phyloP scores from a whole-genome alignment of 2,888 invertebrate species.

The Epistrophe grossulariae region DNA sequence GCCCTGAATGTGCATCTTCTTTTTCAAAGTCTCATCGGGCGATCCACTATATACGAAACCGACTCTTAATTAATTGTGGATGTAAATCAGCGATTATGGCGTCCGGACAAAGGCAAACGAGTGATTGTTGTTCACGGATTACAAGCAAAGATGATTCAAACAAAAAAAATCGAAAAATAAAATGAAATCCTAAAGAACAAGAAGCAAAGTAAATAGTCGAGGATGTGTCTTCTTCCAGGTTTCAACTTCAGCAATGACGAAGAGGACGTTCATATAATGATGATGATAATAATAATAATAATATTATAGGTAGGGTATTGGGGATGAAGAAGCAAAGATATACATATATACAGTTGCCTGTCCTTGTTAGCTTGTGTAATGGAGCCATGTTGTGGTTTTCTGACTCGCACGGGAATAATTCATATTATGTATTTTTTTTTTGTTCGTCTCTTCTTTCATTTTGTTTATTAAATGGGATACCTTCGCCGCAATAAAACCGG shows the following conservation, averaged over 20 bases:
- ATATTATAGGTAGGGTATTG: slow-evolving; percentile 45
- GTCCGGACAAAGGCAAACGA: slow-evolving; percentile 74
- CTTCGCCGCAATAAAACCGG: slow-evolving; percentile 61
- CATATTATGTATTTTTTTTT: slow-evolving; percentile 6
- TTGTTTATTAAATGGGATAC: slow-evolving; percentile 35
- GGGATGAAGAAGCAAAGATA: slow-evolving; percentile 38
- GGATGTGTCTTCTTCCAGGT: slow-evolving; percentile 35
- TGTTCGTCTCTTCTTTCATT: not conserved
- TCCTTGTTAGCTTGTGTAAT: slow-evolving; percentile 45
- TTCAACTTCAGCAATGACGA: slow-evolving; percentile 44
- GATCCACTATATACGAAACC: slow-evolving; percentile 22
- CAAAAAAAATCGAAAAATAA: slow-evolving; percentile 47
- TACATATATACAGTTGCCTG: slow-evolving; percentile 11
- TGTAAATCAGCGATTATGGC: slow-evolving; percentile 75
- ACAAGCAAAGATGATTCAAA: slow-evolving; percentile 64
- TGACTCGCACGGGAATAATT: slow-evolving; percentile 41
- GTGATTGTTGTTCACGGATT: slow-evolving; percentile 75
- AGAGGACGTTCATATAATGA: slow-evolving; percentile 29
- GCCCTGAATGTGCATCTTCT: slow-evolving; percentile 31
- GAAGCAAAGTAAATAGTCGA: slow-evolving; percentile 37
- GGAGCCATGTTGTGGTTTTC: slow-evolving; percentile 52
- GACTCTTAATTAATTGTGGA: slow-evolving; percentile 75
- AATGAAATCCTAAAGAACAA: slow-evolving; percentile 22
- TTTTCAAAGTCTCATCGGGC: slow-evolving; percentile 27
- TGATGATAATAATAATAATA: slow-evolving; percentile 45